Base-by-base conservation (phyloP, 2,113 vertebrate genomes). In the Zosterops japonicus region DNA sequence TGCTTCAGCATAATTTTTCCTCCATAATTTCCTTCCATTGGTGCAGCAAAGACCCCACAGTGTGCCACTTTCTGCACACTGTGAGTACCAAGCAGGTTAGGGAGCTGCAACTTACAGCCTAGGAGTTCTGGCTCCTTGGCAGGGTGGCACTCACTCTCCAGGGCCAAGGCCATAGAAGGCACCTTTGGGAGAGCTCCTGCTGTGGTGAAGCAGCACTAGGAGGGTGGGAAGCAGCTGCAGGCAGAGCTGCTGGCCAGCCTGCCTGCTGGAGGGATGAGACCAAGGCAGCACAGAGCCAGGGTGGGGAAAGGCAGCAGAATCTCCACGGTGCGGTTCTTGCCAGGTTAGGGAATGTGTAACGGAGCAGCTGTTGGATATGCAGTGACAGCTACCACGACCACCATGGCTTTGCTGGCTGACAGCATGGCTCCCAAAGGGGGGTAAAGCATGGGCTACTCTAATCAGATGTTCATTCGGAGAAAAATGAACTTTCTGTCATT, bases 401-500 rank as follows among this genome's bases (percentile, higher is more conserved):
- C 93, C 79, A 60, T 92, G 94, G 94, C 92, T 95, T 88, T 94
- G 71, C 94, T 96, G 90, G 94, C 92, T 94, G 95, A 96, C 94
- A 95, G 95, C 93, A 93, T 47, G 91, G 57, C 59, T 96, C 95
- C 96, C 93, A 92, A 95, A 96, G 93, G 95, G 77, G 89, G 78
- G 76, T 81, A 95, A 95, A 94, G 75, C 81, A 90, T 93, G 79
- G 96, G 90, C 94, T 94, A 93, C 92, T 97, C 79, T 95, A 80
- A 95, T 97, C 96, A 97, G 95, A 91, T 95, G 83, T 92, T 96
- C 91, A 94, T 61, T 85, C 33, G 36, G 56, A 94, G 92, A 93
- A 94, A 95, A 95, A 96, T 95, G 96, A 97, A 96, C 95, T 96
- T 94, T 74, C 90, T 96, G 94, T 95, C 94, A 96, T 94, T 92